phyloP scores from a whole-genome alignment of 2,113 vertebrate species.

The Chunga burmeisteri region DNA sequence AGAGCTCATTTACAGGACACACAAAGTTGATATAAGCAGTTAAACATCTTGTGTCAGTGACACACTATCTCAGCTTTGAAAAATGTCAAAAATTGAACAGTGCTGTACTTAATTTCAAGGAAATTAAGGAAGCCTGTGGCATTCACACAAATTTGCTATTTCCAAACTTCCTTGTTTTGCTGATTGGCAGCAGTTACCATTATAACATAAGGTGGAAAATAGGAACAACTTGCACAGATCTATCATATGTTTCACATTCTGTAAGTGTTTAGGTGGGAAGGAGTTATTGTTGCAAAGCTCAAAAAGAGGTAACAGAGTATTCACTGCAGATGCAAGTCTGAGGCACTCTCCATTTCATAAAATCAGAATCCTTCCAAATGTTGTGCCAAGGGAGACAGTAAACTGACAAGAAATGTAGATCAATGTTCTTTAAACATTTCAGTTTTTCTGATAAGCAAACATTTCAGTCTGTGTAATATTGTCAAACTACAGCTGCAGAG shows the following conservation, averaged over 20 bases:
- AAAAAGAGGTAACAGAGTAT: conserved; percentile 36
- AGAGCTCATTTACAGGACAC: neutral
- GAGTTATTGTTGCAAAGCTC: conserved; percentile 70
- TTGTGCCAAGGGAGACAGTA: conserved; percentile 70
- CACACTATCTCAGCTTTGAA: neutral
- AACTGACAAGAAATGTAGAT: conserved; percentile 73
- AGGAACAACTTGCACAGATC: conserved; percentile 66
- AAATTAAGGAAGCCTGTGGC: conserved; percentile 14
- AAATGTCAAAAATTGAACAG: neutral
- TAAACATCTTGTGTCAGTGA: neutral
- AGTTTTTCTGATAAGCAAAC: conserved; percentile 69
- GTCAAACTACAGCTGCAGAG: conserved; percentile 72
- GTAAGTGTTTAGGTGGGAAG: conserved; percentile 62
- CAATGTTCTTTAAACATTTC: conserved; percentile 74
- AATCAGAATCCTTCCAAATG: conserved; percentile 70
- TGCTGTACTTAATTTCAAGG: neutral
- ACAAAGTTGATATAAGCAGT: neutral
- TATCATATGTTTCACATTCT: conserved; percentile 69
- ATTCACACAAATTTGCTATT: neutral
- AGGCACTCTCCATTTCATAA: conserved; percentile 48
- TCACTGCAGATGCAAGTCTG: conserved; percentile 61
- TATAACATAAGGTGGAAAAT: conserved; percentile 60
- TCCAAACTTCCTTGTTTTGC: conserved; percentile 26
- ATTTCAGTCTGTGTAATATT: conserved; percentile 70
- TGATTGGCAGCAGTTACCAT: conserved; percentile 54